Evolutionary conservation across 2,797 vertebrate species (phyloP), one percentile per base, ranked within the genome.

Genomic region (Gorsachius magnificus): DNA sequence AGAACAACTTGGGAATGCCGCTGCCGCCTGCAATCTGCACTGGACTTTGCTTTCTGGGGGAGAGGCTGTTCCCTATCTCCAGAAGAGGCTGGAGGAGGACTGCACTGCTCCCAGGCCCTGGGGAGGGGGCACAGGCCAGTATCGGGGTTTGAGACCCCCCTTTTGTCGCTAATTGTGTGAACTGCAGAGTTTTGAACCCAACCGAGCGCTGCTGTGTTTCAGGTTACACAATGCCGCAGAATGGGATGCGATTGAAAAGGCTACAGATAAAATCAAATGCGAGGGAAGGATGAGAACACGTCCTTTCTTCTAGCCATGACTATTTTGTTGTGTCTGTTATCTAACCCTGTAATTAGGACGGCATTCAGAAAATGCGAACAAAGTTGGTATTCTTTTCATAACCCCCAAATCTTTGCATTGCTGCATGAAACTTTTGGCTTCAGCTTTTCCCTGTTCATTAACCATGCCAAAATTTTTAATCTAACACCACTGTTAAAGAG

Each of bases 401-500:
- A 97, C 95, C 93, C 97, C 96, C 97, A 97, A 98, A 98, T 98
- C 98, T 98, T 98, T 98, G 98, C 98, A 98, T 98, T 98, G 98
- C 98, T 98, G 97, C 98, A 97, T 97, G 98, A 98, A 98, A 98
- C 98, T 98, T 98, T 98, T 98, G 98, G 98, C 98, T 98, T 97
- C 97, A 97, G 98, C 96, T 98, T 98, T 98, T 96, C 98, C 98
- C 98, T 98, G 98, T 98, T 98, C 98, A 98, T 98, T 98, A 98
- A 98, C 98, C 98, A 98, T 98, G 98, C 98, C 98, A 98, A 98
- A 98, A 98, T 98, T 98, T 98, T 99, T 99, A 98, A 98, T 99
- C 98, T 98, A 98, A 98, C 98, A 98, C 98, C 98, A 98, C 98
- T 99, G 97, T 98, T 98, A 99, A 99, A 98, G 98, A 99, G 98